Conservation (phyloP, 2,888 invertebrate genomes). For the Morinoia aosen region DNA sequence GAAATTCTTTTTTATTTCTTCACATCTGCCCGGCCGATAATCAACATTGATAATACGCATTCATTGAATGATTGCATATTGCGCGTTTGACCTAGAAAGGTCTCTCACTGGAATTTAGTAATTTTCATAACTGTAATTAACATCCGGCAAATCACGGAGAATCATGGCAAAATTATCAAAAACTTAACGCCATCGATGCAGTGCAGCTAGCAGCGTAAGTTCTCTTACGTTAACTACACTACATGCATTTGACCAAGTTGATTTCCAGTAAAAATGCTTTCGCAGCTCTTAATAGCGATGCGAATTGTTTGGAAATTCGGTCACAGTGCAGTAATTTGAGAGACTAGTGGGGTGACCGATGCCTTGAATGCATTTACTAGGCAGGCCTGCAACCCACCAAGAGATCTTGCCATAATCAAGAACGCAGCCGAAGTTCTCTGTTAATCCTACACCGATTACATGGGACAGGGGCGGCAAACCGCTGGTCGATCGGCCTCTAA, state of each 20-base stretch:
- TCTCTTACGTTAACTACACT: too few species aligned
- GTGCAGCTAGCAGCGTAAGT: too few species aligned
- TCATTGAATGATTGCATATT: not conserved
- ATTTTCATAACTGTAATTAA: not conserved
- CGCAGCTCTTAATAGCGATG: too few species aligned
- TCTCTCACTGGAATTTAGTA: not conserved
- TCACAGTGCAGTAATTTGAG: too few species aligned
- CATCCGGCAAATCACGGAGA: not conserved
- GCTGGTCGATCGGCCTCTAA: too few species aligned
- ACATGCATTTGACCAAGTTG: too few species aligned
- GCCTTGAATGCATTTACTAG: not conserved
- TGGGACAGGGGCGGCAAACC: too few species aligned
- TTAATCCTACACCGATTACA: too few species aligned
- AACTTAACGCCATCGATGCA: too few species aligned
- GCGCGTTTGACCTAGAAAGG: not conserved
- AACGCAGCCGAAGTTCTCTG: not conserved
- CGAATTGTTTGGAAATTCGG: too few species aligned
- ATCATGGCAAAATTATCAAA: not conserved
- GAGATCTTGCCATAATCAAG: not conserved
- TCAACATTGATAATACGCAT: not conserved
- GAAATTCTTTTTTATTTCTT: too few species aligned
- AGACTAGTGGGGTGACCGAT: not conserved
- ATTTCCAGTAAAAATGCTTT: too few species aligned
- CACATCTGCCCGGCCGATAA: not conserved
- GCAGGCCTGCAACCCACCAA: not conserved